Evolutionary conservation across 1,140 invertebrate genomes (phyloP).

Genomic region (Drosophila athabasca): DNA sequence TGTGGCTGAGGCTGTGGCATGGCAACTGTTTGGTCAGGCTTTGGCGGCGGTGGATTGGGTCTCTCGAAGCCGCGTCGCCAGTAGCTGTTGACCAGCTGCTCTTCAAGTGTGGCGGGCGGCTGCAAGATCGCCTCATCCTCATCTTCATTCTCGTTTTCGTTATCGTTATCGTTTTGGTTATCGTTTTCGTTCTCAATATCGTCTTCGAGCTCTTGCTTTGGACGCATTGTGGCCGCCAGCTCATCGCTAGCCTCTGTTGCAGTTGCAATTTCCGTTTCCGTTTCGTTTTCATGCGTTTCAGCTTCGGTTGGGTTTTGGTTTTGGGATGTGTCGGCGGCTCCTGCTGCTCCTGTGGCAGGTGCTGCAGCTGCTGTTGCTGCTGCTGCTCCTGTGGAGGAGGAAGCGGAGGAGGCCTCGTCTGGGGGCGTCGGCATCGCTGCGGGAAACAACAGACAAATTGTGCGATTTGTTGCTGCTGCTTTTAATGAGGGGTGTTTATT

Average conservation of each 20-base stretch:
- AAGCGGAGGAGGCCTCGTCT: no score
- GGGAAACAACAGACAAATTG: constrained; percentile 74
- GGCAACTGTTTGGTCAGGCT: constrained; percentile 61
- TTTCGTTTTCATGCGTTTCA: constrained; percentile 6
- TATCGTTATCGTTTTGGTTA: not conserved
- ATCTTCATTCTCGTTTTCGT: not conserved
- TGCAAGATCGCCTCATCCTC: not conserved
- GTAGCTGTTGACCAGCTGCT: constrained; percentile 89
- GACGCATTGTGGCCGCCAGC: constrained; percentile 3
- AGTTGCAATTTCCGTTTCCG: constrained; percentile 16
- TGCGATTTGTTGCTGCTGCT: constrained; percentile 70
- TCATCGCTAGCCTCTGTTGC: constrained; percentile 10
- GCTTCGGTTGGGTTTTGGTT: not conserved
- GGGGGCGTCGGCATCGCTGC: constrained; percentile 49
- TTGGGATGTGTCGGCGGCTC: constrained; percentile 1
- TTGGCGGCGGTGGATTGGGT: constrained; percentile 24
- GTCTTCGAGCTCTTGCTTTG: constrained; percentile 65
- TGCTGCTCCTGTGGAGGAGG: not conserved
- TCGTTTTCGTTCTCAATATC: constrained; percentile 33
- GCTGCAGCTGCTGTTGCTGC: constrained; percentile 8
- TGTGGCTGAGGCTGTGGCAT: constrained; percentile 49
- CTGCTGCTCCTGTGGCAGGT: constrained; percentile 7
- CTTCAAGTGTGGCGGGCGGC: constrained; percentile 84
- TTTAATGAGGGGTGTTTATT: constrained; percentile 17
- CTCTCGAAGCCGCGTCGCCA: constrained; percentile 89